Conservation (phyloP, 2,888 invertebrate genomes). For the Pseudolycoriella hygida region DNA sequence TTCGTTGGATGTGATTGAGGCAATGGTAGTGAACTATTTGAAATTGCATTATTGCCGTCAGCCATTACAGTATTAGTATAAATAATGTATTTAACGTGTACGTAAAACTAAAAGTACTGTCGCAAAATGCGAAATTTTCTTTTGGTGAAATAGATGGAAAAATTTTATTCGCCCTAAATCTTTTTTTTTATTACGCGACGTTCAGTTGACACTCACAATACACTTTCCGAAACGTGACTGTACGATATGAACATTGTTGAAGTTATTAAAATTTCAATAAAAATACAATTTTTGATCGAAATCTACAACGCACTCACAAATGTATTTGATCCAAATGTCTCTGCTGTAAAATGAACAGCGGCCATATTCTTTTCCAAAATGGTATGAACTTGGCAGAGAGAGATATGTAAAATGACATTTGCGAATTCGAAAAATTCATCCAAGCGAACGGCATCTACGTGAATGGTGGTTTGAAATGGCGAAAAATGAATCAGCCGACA, state of each 20-base stretch:
- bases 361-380: slow-evolving; percentile 1
- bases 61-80: background rate
- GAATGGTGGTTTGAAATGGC: too few species aligned
- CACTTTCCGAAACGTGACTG: background rate
- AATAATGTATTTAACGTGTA: too few species aligned
- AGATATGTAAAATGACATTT: background rate
- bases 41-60: background rate
- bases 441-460: background rate
- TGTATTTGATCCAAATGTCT: background rate
- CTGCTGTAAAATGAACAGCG: background rate
- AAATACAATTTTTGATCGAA: background rate
- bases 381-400: background rate
- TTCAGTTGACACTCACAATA: background rate
- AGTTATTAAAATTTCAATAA: background rate
- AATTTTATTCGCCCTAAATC: background rate
- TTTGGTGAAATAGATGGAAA: background rate
- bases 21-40: background rate
- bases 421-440: background rate
- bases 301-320: slow-evolving; percentile 1
- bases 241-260: background rate
- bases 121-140: background rate
- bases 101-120: background rate
- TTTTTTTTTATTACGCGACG: background rate
- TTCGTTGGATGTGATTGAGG: background rate
- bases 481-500: too few species aligned